A percentile compares a stretch with the other conserved stretches of the same genome.
These are phyloP conservation scores for Nebria salina DNA, from an alignment of 2,888 invertebrate genomes.

Conservation along the genomic window DNA sequence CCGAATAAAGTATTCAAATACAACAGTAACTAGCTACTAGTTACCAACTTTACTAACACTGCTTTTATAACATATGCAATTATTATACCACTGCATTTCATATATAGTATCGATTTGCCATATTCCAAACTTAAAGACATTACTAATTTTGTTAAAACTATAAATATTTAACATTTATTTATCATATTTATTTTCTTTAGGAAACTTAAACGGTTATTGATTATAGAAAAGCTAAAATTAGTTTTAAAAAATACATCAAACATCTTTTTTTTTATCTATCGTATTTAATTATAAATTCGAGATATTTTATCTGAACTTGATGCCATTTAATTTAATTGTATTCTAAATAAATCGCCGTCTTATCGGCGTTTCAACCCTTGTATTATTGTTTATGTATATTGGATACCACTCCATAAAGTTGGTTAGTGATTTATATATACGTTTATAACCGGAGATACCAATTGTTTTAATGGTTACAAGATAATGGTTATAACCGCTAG, in stretches of 20 bases:
- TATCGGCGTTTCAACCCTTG: background rate
- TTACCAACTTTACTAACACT: background rate
- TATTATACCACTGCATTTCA: background rate
- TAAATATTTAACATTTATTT: no score
- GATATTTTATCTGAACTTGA: background rate
- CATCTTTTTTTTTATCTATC: background rate
- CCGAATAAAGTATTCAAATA: background rate
- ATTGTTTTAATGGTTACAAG: slow-evolving; percentile 10
- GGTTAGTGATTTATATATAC: slow-evolving; percentile 4
- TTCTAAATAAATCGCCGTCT: background rate
- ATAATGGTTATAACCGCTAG: background rate
- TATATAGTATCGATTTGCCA: background rate
- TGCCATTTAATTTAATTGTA: background rate
- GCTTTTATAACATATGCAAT: background rate
- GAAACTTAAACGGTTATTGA: no score
- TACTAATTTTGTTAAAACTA: no score
- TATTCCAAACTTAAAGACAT: no score
- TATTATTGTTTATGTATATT: background rate
- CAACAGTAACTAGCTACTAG: background rate
- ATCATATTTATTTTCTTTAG: no score
- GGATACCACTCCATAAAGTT: background rate
- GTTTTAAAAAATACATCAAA: no score
- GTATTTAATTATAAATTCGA: background rate
- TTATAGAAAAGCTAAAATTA: no score
- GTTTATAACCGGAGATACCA: slow-evolving; percentile 20